These are phyloP conservation scores for Pyrrhia umbra DNA, from an alignment of 2,888 invertebrate genomes.

Conservation along the genomic window DNA sequence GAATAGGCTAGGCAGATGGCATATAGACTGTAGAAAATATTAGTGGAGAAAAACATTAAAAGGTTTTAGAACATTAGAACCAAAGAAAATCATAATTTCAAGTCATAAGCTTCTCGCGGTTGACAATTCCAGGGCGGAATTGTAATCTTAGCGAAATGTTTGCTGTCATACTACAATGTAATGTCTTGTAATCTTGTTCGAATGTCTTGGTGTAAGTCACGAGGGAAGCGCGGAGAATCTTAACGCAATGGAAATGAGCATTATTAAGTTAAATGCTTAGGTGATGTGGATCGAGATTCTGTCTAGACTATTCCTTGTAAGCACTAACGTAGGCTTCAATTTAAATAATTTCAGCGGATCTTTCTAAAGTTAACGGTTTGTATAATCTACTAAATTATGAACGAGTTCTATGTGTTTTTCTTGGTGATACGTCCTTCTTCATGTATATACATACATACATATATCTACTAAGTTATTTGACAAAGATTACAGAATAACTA, in stretches of 20 bases:
- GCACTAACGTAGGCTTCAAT: neutral
- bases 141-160: conserved; percentile 40
- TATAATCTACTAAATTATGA: too few species aligned
- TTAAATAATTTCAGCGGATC: too few species aligned
- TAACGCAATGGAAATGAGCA: conserved; percentile 3
- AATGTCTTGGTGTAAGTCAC: conserved; percentile 12
- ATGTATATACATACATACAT: too few species aligned
- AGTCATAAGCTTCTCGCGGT: conserved; percentile 25
- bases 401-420: too few species aligned
- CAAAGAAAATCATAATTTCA: conserved; percentile 18
- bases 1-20: too few species aligned
- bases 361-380: too few species aligned
- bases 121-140: conserved; percentile 9
- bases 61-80: neutral
- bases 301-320: neutral
- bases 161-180: conserved; percentile 20
- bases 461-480: too few species aligned
- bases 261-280: neutral
- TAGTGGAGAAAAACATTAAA: neutral
- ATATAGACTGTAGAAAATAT: too few species aligned
- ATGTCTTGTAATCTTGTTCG: conserved; percentile 48
- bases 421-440: too few species aligned
- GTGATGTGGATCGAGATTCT: neutral
- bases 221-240: conserved; percentile 5
- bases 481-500: too few species aligned